Evolutionary conservation across 2,797 vertebrate genomes (phyloP).

Genomic region (Enteromius argenteus): DNA sequence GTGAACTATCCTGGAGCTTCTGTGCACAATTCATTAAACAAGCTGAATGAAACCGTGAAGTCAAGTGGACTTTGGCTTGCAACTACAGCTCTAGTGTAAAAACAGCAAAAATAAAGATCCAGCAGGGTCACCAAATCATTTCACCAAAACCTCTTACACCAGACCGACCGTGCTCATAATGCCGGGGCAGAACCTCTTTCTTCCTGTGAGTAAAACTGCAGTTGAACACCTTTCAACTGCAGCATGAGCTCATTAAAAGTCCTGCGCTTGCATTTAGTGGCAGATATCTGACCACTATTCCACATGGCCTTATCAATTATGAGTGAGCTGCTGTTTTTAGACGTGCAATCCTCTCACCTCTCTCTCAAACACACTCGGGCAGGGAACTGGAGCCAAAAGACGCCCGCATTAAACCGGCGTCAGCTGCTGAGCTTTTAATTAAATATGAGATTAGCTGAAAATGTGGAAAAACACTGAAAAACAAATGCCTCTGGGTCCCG

Average conservation of each 20-base stretch:
- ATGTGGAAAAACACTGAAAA: conserved; percentile 47
- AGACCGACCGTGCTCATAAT: too few relatives aligned
- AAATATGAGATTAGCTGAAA: conserved; percentile 72
- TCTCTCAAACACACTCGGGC: conserved; percentile 30
- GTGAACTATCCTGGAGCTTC: background rate
- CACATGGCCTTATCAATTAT: conserved; percentile 58
- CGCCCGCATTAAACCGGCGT: conserved; percentile 56
- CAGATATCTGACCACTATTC: conserved; percentile 49
- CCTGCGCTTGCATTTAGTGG: conserved; percentile 23
- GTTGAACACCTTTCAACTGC: conserved; percentile 16
- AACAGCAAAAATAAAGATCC: background rate
- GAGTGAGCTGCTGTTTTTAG: conserved; percentile 58
- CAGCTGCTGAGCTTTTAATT: conserved; percentile 68
- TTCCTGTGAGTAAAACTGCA: background rate
- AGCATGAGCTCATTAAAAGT: conserved; percentile 33
- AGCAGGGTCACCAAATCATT: background rate
- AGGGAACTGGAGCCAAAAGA: conserved; percentile 60
- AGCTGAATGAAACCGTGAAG: background rate
- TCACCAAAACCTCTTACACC: background rate
- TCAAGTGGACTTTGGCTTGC: background rate
- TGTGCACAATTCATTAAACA: background rate
- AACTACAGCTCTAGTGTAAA: background rate
- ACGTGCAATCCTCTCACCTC: conserved; percentile 20
- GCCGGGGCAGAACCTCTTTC: background rate
- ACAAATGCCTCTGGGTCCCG: conserved; percentile 15